Evolutionary conservation across 2,888 invertebrate genomes (phyloP).

Genomic region (Adelphocoris suturalis): DNA sequence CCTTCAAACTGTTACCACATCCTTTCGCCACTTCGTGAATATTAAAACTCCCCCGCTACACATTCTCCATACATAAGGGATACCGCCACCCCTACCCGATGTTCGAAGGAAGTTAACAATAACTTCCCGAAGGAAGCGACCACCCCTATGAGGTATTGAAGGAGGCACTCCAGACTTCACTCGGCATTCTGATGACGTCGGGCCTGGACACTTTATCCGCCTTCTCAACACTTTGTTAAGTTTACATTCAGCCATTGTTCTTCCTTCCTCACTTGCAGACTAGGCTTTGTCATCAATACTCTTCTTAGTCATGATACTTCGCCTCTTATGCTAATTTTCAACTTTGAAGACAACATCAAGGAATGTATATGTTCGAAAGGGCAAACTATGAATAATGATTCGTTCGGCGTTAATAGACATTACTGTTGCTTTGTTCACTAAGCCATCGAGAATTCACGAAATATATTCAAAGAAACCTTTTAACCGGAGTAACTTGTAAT

Average conservation of each 20-base stretch:
- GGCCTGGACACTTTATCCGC: conserved; percentile 10
- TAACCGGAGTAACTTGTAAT: no score
- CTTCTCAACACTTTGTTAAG: conserved; percentile 24
- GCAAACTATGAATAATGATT: background rate
- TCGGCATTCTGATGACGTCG: conserved; percentile 26
- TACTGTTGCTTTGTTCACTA: no score
- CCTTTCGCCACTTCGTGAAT: conserved; percentile 23
- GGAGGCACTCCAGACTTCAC: conserved; percentile 24
- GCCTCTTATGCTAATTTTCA: background rate
- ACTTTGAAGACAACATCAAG: background rate
- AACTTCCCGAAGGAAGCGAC: conserved; percentile 24
- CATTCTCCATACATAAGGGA: conserved; percentile 11
- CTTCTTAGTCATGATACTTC: background rate
- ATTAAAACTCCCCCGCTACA: conserved; percentile 18
- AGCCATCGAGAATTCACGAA: no score
- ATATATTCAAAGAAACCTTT: no score
- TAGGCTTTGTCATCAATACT: conserved; percentile 17
- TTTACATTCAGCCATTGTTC: conserved; percentile 28
- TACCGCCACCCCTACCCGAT: background rate
- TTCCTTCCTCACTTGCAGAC: background rate
- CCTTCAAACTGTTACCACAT: conserved; percentile 31
- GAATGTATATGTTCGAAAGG: background rate
- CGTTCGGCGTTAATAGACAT: background rate
- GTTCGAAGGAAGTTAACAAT: conserved; percentile 27
- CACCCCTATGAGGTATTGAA: background rate